Base-by-base conservation (phyloP, 2,113 vertebrate genomes). In the Kobus ellipsiprymnus region DNA sequence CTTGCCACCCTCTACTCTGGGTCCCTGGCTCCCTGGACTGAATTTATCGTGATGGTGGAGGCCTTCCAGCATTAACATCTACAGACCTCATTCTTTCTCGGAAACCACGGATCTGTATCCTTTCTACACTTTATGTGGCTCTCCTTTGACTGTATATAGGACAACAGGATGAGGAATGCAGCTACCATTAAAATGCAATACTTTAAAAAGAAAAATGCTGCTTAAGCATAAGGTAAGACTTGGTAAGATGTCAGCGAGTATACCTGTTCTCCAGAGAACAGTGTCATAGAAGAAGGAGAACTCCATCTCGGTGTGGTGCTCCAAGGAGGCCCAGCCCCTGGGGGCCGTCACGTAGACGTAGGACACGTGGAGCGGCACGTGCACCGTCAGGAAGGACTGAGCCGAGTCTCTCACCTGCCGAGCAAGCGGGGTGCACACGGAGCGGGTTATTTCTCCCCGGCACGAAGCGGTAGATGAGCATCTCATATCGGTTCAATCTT, bases 221-320 rank as follows among this genome's bases (percentile, higher is more conserved):
- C 62, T 52, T 19, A 2, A 67, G 21, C 6, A 3, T 55, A 52
- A 21, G 5, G 46, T 7, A 25, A 40, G 55, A 59, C 15, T 0
- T 16, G n/a, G 9, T 16, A 36, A 30, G 62, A 14, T 2, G 21
- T 1, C 29, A 19, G 2, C 2, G 4, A 2, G 10, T 93, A 16
- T 98, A 99, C 99, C 99, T 95, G 99, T 99, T 96, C 99, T 99
- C 99, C 99, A 99, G 62, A 99, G 99, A 93, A 99, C 99, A 0
- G 99, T 99, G 95, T 99, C 99, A 0, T 99, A 99, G 99, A 99
- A 99, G 98, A 99, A 99, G 59, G 99, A 99, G 98, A 99, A 99
- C 98, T 99, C 99, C 99, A 99, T 99, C 98, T 99, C 99, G 0
- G 99, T 99, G 99, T 99, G 99, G 89, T 99, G 99, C 98, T 99